Conservation (phyloP, 2,797 vertebrate species). For the Sebastes vulpes region DNA sequence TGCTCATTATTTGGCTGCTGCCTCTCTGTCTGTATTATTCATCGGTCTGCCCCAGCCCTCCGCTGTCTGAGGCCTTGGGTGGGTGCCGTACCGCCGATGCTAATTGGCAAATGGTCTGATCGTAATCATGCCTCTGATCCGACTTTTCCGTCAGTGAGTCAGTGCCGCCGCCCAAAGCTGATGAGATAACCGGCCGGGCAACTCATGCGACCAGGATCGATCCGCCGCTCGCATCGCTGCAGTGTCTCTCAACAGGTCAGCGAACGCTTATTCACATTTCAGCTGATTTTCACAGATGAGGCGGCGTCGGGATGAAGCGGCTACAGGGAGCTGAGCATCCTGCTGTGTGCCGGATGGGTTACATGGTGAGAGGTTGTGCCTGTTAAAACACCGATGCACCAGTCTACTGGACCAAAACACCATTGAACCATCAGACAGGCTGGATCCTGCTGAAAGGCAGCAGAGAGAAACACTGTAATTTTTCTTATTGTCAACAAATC, state of each 20-base stretch:
- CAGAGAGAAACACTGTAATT: neutral
- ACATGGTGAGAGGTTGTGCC: conserved; percentile 7
- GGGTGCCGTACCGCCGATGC: conserved; percentile 21
- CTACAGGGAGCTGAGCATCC: conserved; percentile 1
- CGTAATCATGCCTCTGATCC: conserved; percentile 47
- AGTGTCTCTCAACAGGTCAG: conserved; percentile 13
- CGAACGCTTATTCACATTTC: conserved; percentile 32
- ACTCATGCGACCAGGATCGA: conserved; percentile 31
- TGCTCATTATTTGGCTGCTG: conserved; percentile 48
- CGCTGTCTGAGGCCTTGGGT: conserved; percentile 4
- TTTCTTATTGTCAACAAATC: neutral
- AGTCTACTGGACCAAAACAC: conserved; percentile 15
- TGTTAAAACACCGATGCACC: conserved; percentile 5
- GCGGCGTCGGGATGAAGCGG: neutral
- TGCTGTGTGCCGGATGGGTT: conserved; percentile 23
- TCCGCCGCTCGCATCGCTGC: neutral
- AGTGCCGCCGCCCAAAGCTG: conserved; percentile 8
- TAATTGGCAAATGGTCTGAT: conserved; percentile 60
- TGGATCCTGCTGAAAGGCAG: neutral
- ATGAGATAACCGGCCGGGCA: conserved; percentile 34
- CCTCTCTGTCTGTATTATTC: conserved; percentile 38
- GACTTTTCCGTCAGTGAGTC: conserved; percentile 18
- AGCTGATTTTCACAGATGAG: conserved; percentile 29
- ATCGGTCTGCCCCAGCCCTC: neutral
- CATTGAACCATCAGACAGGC: conserved; percentile 1